Evolutionary conservation across 2,113 vertebrate genomes (phyloP), one percentile per base, ranked within the genome.

Genomic region (Danionella cerebrum): DNA sequence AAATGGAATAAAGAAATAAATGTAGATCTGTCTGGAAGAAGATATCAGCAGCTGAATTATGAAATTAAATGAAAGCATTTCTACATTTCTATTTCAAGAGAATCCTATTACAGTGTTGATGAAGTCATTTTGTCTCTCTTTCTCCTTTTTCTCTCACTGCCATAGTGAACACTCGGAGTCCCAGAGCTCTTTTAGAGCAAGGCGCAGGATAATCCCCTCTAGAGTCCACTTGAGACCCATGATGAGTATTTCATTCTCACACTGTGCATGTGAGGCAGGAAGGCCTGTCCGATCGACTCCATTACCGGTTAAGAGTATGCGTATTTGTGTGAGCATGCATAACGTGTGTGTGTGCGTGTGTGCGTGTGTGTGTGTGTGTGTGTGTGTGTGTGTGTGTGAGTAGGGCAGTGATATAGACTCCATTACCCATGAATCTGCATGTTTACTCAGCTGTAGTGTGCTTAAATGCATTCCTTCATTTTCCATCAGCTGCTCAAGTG

Each of bases 401-500:
- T 50, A 48, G 71, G 67, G 55, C 66, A 76, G 69, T 63, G 65
- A 55, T 67, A 72, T 72, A 75, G 73, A 85, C 78, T 86, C 79
- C 82, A 81, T 85, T 85, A 87, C 87, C 80, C 77, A 82, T 86
- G 76, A 80, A 81, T 80, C 82, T 87, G 80, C 80, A 85, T 91
- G 90, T 90, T 92, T 91, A 90, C 87, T 91, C 88, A 92, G 92
- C 89, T 93, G 90, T 90, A 90, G 82, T 86, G 84, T 86, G 80
- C 82, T 89, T 80, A 89, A 92, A 89, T 90, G 89, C 89, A 85
- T 91, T 91, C 70, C 70, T 75, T 77, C 68, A 77, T 75, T 83
- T 83, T 83, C 78, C 83, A 88, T 87, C 81, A 88, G 84, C 82
- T 87, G 83, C 82, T 86, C 80, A 89, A 18, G 19, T 21, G 7